phyloP scores from a whole-genome alignment of 2,797 vertebrate genomes.

The Melopsittacus undulatus region DNA sequence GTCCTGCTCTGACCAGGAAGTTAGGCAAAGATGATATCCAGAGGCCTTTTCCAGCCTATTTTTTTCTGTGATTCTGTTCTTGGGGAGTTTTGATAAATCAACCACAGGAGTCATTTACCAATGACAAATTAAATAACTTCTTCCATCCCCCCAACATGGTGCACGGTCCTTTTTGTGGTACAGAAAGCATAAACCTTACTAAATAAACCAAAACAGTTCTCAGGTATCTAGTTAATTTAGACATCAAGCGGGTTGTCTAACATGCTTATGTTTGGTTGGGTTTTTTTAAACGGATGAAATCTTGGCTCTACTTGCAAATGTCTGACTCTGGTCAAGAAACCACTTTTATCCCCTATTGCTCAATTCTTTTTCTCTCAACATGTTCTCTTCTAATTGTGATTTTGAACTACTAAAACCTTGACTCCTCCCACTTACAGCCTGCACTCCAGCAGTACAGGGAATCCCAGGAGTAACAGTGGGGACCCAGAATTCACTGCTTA shows the following conservation, averaged over 20 bases:
- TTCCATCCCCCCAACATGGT: neutral
- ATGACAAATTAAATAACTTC: neutral
- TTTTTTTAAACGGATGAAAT: neutral
- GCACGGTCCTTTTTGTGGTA: neutral
- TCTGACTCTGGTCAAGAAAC: neutral
- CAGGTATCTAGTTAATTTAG: neutral
- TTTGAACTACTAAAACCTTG: neutral
- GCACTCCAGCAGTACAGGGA: neutral
- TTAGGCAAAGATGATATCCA: neutral
- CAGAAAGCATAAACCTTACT: neutral
- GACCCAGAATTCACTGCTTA: neutral
- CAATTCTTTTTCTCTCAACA: neutral
- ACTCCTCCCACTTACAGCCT: neutral
- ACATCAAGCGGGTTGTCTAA: neutral
- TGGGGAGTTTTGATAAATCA: neutral
- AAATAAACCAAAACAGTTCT: neutral
- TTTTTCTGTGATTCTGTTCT: neutral
- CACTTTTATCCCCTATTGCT: neutral
- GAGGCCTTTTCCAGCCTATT: neutral
- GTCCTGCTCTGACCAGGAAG: neutral
- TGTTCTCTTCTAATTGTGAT: neutral
- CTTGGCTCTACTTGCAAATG: neutral
- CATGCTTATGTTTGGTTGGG: rapidly evolving
- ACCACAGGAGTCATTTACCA: neutral
- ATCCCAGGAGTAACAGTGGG: neutral